Evolutionary conservation across 2,797 vertebrate species (phyloP).

Genomic region (Huso huso): DNA sequence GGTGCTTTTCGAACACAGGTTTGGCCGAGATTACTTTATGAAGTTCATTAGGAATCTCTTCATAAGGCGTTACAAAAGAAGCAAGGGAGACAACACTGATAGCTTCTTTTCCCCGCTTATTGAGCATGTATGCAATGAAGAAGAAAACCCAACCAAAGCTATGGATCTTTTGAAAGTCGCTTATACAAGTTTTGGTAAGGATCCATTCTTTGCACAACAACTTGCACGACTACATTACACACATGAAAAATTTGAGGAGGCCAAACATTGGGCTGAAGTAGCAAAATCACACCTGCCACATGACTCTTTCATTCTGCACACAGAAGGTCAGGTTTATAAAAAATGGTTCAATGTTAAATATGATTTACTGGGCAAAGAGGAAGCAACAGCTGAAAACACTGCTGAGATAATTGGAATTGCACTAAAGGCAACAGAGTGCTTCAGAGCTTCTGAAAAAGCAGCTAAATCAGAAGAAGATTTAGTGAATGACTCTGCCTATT

Average conservation of each 20-base stretch:
- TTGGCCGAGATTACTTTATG: slow-evolving; percentile 59
- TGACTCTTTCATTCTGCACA: slow-evolving; percentile 71
- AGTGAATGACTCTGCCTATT: slow-evolving; percentile 55
- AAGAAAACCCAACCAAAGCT: slow-evolving; percentile 50
- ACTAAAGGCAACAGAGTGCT: slow-evolving; percentile 66
- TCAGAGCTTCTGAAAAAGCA: slow-evolving; percentile 57
- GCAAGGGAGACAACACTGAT: slow-evolving; percentile 59
- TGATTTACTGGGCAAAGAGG: slow-evolving; percentile 38
- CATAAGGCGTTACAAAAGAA: slow-evolving; percentile 57
- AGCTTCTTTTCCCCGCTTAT: slow-evolving; percentile 69
- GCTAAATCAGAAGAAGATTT: slow-evolving; percentile 50
- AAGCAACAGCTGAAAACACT: slow-evolving; percentile 37
- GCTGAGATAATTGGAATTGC: slow-evolving; percentile 51
- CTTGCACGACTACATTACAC: slow-evolving; percentile 64
- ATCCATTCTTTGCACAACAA: slow-evolving; percentile 71
- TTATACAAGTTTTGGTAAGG: slow-evolving; percentile 51
- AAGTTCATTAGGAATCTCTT: slow-evolving; percentile 64
- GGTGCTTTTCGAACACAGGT: slow-evolving; percentile 64
- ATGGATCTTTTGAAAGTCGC: slow-evolving; percentile 56
- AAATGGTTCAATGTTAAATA: slow-evolving; percentile 57
- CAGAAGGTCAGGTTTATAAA: slow-evolving; percentile 71
- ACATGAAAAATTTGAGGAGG: slow-evolving; percentile 61
- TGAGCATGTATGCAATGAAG: slow-evolving; percentile 53
- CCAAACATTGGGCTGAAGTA: slow-evolving; percentile 57
- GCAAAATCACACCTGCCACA: slow-evolving; percentile 50